Conservation (phyloP, 53 echinoderm and acorn worm species). For the Actinopyga echinites region DNA sequence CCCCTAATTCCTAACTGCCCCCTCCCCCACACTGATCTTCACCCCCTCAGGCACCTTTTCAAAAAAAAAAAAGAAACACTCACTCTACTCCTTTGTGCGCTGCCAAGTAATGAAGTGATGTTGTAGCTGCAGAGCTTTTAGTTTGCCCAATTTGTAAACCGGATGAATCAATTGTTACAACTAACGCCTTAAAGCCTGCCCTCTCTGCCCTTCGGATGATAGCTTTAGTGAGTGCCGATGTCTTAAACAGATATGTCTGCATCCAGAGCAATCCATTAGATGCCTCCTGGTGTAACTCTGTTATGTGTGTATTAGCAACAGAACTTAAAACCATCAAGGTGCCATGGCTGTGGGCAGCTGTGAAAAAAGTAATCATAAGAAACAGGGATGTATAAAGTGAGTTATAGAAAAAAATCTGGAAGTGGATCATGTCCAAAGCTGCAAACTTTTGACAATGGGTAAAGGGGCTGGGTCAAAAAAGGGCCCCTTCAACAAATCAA, state of each 20-base stretch:
- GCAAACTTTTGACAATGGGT: no score
- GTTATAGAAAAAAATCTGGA: no score
- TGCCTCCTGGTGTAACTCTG: neutral
- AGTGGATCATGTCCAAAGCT: no score
- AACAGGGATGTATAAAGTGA: neutral
- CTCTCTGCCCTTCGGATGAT: neutral
- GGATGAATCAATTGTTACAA: slow-evolving; percentile 5
- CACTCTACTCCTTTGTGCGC: neutral
- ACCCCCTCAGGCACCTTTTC: no score
- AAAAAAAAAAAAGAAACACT: no score
- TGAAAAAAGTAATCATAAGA: neutral
- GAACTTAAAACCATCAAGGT: neutral
- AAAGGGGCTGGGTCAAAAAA: no score
- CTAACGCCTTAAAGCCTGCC: slow-evolving; percentile 1
- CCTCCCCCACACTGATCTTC: no score
- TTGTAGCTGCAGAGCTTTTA: neutral
- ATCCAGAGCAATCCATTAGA: slow-evolving; percentile 12
- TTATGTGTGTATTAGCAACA: neutral
- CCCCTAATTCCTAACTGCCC: no score
- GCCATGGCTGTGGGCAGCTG: slow-evolving; percentile 19
- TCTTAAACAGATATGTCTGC: slow-evolving; percentile 25
- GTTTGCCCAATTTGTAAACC: neutral
- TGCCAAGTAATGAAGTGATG: neutral
- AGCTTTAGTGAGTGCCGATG: neutral
- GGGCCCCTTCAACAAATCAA: no score